Conservation (phyloP, 1,140 invertebrate genomes). For the Portunus trituberculatus region DNA sequence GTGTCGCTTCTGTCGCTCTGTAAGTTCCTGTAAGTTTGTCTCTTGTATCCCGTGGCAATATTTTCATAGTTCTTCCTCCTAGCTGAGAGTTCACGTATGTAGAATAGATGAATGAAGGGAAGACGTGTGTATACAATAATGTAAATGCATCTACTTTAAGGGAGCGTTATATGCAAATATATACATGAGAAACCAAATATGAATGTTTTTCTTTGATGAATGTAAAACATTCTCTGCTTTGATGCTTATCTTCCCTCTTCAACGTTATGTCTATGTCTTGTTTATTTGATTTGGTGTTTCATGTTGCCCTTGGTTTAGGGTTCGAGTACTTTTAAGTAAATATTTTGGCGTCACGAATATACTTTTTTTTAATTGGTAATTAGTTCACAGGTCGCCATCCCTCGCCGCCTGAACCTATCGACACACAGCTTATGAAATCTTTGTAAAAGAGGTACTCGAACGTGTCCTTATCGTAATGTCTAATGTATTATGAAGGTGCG, state of each 20-base stretch:
- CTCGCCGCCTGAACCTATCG: background rate
- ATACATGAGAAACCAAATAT: background rate
- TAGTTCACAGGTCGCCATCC: no score
- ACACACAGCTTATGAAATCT: background rate
- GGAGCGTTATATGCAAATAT: background rate
- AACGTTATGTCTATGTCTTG: background rate
- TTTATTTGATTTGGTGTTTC: background rate
- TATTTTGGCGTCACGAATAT: background rate
- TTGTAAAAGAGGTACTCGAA: background rate
- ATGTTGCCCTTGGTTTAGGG: background rate
- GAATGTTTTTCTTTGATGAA: background rate
- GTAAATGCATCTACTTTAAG: background rate
- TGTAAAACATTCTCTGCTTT: background rate
- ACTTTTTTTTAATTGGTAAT: background rate
- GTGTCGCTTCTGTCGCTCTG: background rate
- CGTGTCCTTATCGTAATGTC: background rate
- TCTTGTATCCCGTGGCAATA: background rate
- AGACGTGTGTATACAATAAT: background rate
- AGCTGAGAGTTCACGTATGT: background rate
- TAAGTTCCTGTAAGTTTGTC: no score
- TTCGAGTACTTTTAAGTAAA: background rate
- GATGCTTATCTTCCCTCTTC: background rate
- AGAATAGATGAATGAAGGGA: background rate
- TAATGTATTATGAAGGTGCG: constrained; percentile 2
- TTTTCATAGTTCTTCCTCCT: background rate